These are phyloP conservation scores for Desmophyllum pertusum DNA, from an alignment of 92 coral and sea anemone genomes.

Conservation along the genomic window DNA sequence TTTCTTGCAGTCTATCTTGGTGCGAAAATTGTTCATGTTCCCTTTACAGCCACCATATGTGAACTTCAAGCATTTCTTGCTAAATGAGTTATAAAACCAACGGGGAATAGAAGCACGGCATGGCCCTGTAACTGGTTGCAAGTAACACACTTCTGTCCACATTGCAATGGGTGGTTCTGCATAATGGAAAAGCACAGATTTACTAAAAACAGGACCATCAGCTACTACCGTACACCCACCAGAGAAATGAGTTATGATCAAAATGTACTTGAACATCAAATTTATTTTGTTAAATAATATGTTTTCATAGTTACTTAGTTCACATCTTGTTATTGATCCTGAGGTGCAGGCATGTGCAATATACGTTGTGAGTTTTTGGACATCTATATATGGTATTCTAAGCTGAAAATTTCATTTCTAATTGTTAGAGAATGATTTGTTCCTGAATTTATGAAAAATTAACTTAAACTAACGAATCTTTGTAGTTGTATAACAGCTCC, in stretches of 20 bases:
- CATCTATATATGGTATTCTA: too few relatives aligned
- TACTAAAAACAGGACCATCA: slow-evolving; percentile 14
- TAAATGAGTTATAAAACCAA: slow-evolving; percentile 83
- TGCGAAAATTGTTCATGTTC: slow-evolving; percentile 85
- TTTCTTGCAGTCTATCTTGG: slow-evolving; percentile 74
- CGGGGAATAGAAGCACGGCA: slow-evolving; percentile 80
- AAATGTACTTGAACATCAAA: background rate
- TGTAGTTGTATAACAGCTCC: too few relatives aligned
- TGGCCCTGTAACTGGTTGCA: slow-evolving; percentile 56
- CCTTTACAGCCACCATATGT: slow-evolving; percentile 85
- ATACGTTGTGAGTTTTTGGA: too few relatives aligned
- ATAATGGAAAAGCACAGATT: slow-evolving; percentile 28
- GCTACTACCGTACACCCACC: background rate
- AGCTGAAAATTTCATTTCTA: too few relatives aligned
- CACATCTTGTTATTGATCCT: background rate
- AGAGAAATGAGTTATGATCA: background rate
- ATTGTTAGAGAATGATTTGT: too few relatives aligned
- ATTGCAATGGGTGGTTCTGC: slow-evolving; percentile 28
- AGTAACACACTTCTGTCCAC: slow-evolving; percentile 54
- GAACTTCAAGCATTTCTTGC: slow-evolving; percentile 76
- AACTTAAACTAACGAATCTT: too few relatives aligned
- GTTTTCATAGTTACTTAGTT: background rate
- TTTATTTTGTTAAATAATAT: background rate
- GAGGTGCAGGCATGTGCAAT: background rate
- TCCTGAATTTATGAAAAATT: too few relatives aligned